phyloP scores from a whole-genome alignment of 2,888 invertebrate species.

The Sinotaia quadrata region DNA sequence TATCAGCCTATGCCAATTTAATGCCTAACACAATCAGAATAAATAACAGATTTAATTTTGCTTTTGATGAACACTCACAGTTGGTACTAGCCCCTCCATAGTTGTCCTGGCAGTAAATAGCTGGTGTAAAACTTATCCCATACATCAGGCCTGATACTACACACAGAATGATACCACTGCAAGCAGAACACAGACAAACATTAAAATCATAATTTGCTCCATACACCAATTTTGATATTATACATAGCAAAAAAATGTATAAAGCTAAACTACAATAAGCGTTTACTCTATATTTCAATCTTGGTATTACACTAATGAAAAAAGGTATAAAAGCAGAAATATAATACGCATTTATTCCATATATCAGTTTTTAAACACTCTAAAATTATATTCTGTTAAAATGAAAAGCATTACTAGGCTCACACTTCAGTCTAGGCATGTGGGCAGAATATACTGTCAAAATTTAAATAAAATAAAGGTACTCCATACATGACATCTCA shows the following conservation, averaged over 20 bases:
- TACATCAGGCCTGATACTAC: slow-evolving; percentile 72
- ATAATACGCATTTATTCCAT: too few relatives aligned
- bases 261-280: too few relatives aligned
- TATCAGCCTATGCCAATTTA: too few relatives aligned
- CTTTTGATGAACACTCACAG: slow-evolving; percentile 57
- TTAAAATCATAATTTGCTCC: neutral
- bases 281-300: too few relatives aligned
- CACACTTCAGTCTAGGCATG: neutral
- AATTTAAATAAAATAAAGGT: neutral
- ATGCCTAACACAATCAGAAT: too few relatives aligned
- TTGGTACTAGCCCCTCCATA: slow-evolving; percentile 53
- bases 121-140: slow-evolving; percentile 74
- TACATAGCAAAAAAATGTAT: neutral
- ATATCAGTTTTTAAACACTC: too few relatives aligned
- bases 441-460: neutral
- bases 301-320: too few relatives aligned
- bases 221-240: neutral
- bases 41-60: too few relatives aligned
- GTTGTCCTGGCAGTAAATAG: slow-evolving; percentile 70
- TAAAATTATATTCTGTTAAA: too few relatives aligned
- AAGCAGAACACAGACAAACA: slow-evolving; percentile 29
- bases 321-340: too few relatives aligned
- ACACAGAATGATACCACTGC: slow-evolving; percentile 71
- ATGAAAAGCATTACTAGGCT: neutral
- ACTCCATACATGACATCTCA: neutral